A percentile compares a stretch with the other conserved stretches of the same genome.
Evolutionary conservation across 2,113 vertebrate species (phyloP).

Genomic region (Dromaius novaehollandiae): DNA sequence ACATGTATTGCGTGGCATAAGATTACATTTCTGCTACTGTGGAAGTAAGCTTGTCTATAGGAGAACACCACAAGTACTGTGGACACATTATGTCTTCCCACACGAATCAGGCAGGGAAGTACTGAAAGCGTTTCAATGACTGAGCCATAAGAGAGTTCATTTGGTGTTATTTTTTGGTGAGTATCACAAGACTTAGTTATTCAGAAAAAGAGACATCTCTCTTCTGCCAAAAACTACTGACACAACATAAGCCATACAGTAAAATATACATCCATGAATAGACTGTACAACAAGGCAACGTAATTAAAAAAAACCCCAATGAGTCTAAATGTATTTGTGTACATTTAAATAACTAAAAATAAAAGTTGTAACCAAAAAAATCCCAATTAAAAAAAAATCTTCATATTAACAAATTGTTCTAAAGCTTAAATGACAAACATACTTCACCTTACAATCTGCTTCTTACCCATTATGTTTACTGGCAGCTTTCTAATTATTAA

Average conservation of each 20-base stretch:
- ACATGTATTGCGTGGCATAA: accelerated
- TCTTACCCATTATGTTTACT: neutral
- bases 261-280: neutral
- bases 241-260: neutral
- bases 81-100: neutral
- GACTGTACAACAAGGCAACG: neutral
- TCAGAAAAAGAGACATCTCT: neutral
- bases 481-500: constrained; percentile 7
- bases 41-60: neutral
- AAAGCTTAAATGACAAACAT: neutral
- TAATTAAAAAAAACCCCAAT: neutral
- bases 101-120: neutral
- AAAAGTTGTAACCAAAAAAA: neutral
- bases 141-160: neutral
- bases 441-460: neutral
- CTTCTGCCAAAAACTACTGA: neutral
- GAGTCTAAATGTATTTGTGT: neutral
- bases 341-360: neutral
- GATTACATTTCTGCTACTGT: neutral
- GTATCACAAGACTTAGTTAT: neutral
- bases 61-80: neutral
- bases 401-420: neutral
- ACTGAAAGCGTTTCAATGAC: neutral
- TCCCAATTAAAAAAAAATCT: neutral
- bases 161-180: neutral